Percentiles rank a stretch among this genome's conserved stretches.
These are phyloP conservation scores for Huso huso DNA, from an alignment of 2,797 vertebrate genomes.

Conservation along the genomic window DNA sequence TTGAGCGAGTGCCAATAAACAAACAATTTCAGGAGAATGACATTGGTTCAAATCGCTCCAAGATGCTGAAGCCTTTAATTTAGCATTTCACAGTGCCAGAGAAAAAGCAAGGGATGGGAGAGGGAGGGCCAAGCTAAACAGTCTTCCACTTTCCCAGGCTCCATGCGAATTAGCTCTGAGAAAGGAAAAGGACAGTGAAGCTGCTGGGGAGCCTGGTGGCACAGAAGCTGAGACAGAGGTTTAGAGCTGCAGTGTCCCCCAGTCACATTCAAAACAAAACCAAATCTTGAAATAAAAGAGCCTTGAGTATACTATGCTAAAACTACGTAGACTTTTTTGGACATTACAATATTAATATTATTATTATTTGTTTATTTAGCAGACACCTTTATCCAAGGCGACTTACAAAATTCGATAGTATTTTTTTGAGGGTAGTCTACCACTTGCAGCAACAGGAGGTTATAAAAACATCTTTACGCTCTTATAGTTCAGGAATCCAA, in stretches of 20 bases:
- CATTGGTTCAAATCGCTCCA: slow-evolving; percentile 49
- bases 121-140: slow-evolving; percentile 46
- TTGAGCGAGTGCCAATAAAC: slow-evolving; percentile 60
- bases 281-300: too few species aligned
- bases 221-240: background rate
- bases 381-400: too few species aligned
- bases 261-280: too few species aligned
- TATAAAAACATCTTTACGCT: too few species aligned
- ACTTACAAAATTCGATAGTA: too few species aligned
- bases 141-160: slow-evolving; percentile 35
- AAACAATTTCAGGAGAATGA: slow-evolving; percentile 60
- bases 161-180: background rate
- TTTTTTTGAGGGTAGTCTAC: too few species aligned
- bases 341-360: too few species aligned
- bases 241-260: slow-evolving; percentile 8
- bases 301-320: too few species aligned
- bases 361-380: too few species aligned
- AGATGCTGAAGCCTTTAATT: slow-evolving; percentile 54
- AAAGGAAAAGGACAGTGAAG: background rate
- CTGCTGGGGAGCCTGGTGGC: background rate
- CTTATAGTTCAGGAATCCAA: too few species aligned
- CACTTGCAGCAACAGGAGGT: too few species aligned
- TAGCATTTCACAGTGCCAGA: slow-evolving; percentile 62
- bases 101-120: slow-evolving; percentile 28
- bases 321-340: too few species aligned